Conservation (phyloP, 2,888 invertebrate species). For the Nezara viridula region DNA sequence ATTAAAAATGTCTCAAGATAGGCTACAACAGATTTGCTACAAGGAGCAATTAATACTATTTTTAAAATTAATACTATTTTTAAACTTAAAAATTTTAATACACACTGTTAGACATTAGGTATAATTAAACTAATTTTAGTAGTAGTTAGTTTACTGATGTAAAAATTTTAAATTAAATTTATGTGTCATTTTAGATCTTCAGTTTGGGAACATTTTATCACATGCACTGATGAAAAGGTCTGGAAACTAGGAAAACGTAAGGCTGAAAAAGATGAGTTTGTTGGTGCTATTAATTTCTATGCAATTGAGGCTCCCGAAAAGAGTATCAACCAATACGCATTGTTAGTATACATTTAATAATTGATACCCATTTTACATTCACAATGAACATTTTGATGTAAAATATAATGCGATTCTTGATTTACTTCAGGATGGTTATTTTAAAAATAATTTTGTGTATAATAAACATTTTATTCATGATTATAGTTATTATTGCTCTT, state of each 20-base stretch:
- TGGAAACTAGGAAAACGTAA: conserved; percentile 97
- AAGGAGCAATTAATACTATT: too few relatives aligned
- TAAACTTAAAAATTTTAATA: too few relatives aligned
- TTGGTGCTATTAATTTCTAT: conserved; percentile 92
- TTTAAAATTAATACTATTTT: too few relatives aligned
- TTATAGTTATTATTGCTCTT: not conserved
- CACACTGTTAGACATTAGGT: too few relatives aligned
- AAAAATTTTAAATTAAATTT: not conserved
- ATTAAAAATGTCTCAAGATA: too few relatives aligned
- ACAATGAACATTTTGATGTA: not conserved
- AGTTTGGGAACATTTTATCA: conserved; percentile 97
- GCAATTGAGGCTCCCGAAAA: conserved; percentile 88
- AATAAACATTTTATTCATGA: not conserved
- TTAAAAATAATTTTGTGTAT: not conserved
- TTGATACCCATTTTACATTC: not conserved
- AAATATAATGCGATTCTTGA: not conserved
- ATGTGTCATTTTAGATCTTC: conserved; percentile 70
- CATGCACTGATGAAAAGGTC: conserved; percentile 95
- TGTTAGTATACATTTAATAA: conserved; percentile 69
- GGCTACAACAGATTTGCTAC: too few relatives aligned
- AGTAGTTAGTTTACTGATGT: too few relatives aligned
- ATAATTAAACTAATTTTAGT: too few relatives aligned
- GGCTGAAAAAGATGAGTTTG: conserved; percentile 93
- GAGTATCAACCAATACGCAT: conserved; percentile 73
- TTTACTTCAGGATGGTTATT: not conserved